These are phyloP conservation scores for Patiria pectinifera DNA, from an alignment of 53 echinoderm and acorn worm species.

Conservation along the genomic window DNA sequence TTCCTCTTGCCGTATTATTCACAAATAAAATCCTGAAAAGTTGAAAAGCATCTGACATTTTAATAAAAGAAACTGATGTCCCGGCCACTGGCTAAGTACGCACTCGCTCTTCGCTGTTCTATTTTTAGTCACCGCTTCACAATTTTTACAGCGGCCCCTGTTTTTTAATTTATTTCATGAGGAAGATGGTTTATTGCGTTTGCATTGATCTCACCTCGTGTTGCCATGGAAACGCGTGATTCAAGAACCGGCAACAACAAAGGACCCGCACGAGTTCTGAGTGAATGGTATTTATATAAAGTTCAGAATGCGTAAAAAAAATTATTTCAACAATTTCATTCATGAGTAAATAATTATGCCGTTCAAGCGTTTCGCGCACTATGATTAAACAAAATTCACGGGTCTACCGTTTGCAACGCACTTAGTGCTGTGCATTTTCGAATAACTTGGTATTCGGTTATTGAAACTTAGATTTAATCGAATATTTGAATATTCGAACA, in stretches of 20 bases:
- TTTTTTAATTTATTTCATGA: slow-evolving; percentile 21
- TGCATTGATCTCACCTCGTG: slow-evolving; percentile 38
- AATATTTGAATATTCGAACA: no score
- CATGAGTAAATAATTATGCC: background rate
- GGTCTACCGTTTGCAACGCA: background rate
- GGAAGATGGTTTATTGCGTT: slow-evolving; percentile 27
- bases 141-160: background rate
- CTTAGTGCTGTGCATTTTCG: no score
- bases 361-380: background rate
- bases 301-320: background rate
- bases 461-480: no score
- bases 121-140: background rate
- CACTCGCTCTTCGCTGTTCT: background rate
- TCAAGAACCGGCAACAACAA: background rate
- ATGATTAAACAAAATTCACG: slow-evolving; percentile 2
- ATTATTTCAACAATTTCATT: background rate
- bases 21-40: background rate
- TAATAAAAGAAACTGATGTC: background rate
- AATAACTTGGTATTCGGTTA: no score
- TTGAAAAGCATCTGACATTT: slow-evolving; percentile 39
- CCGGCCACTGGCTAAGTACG: slow-evolving; percentile 3
- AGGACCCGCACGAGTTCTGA: background rate
- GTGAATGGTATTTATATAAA: background rate
- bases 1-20: background rate
- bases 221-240: slow-evolving; percentile 46